Evolutionary conservation across 2,797 vertebrate genomes (phyloP).

Genomic region (Cheirogaleus major): DNA sequence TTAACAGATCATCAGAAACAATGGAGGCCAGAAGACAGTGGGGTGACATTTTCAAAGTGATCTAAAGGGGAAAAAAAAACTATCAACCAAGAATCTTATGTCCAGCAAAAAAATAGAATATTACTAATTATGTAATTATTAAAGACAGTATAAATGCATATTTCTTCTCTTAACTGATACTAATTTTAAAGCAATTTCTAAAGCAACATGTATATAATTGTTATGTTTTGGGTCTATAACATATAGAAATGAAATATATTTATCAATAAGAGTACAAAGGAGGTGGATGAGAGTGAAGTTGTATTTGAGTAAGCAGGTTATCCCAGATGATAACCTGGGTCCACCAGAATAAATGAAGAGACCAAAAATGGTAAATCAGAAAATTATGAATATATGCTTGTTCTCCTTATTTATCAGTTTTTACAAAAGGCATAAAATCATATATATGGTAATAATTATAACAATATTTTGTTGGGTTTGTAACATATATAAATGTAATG

Average conservation of each 20-base stretch:
- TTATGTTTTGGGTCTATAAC: background rate
- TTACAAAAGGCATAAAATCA: background rate
- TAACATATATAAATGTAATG: background rate
- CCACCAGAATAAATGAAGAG: background rate
- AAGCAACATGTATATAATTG: background rate
- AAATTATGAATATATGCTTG: background rate
- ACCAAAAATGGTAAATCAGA: background rate
- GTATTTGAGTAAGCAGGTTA: background rate
- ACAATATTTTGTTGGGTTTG: background rate
- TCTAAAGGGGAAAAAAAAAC: background rate
- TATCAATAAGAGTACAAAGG: background rate
- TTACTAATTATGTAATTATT: background rate
- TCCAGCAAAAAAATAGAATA: background rate
- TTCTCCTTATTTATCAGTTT: background rate
- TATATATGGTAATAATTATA: background rate
- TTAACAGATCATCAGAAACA: constrained; percentile 1
- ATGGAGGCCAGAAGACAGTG: background rate
- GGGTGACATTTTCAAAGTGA: background rate
- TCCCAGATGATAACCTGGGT: background rate
- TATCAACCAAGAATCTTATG: background rate
- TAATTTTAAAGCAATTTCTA: background rate
- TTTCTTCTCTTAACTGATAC: background rate
- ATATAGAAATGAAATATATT: background rate
- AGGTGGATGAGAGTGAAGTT: background rate
- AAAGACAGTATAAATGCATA: background rate